These are phyloP conservation scores for Rhysida immarginata DNA, from an alignment of 1,140 invertebrate genomes.

Conservation along the genomic window DNA sequence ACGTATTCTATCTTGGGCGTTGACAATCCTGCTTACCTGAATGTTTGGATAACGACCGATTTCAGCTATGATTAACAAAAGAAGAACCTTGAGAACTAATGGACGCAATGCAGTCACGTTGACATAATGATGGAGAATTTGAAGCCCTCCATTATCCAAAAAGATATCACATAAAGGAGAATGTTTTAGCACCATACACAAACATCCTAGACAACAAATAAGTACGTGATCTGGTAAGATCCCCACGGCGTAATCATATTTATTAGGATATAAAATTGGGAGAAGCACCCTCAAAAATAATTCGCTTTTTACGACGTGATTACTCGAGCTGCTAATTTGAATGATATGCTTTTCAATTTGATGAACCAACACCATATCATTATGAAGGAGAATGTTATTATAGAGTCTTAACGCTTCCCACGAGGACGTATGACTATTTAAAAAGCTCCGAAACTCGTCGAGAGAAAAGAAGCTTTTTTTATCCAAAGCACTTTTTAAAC, in stretches of 20 bases:
- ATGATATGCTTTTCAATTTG: background rate
- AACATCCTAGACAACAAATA: background rate
- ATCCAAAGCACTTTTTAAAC: background rate
- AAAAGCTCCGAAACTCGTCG: background rate
- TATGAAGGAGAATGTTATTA: background rate
- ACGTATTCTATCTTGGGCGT: background rate
- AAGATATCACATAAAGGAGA: background rate
- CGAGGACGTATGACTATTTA: background rate
- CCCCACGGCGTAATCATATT: background rate
- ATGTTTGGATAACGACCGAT: too few species aligned
- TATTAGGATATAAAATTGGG: background rate
- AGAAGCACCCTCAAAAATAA: background rate
- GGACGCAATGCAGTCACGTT: background rate
- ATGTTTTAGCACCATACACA: background rate
- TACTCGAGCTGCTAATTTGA: background rate
- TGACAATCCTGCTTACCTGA: background rate
- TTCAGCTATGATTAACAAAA: background rate
- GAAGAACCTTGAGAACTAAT: background rate
- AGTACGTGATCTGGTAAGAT: background rate
- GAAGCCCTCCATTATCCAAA: background rate
- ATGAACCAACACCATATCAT: background rate
- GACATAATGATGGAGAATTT: background rate
- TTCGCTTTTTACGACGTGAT: background rate
- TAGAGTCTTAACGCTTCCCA: background rate
- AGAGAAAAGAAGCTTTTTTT: background rate